Evolutionary conservation across 1,140 invertebrate genomes (phyloP).

Genomic region (Plutomurus gul): DNA sequence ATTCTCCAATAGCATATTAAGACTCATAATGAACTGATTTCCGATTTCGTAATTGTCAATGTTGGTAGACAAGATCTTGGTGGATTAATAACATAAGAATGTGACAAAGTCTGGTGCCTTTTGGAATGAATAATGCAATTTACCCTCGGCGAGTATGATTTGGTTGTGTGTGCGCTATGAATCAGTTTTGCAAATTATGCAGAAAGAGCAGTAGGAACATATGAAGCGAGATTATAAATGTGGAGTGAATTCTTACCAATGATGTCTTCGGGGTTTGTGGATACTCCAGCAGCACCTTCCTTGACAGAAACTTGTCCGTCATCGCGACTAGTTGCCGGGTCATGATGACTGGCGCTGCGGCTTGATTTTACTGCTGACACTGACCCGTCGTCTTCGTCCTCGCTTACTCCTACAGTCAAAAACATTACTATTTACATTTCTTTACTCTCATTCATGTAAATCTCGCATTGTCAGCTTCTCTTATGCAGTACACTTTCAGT

Average conservation of each 20-base stretch:
- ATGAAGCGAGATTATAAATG: neutral
- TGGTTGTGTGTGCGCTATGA: no score
- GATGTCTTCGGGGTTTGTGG: neutral
- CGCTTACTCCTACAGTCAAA: neutral
- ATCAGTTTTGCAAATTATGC: neutral
- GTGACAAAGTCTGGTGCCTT: no score
- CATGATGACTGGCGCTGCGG: conserved; percentile 14
- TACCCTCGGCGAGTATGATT: no score
- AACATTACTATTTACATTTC: neutral
- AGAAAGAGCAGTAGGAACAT: neutral
- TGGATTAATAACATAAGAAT: no score
- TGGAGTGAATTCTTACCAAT: no score
- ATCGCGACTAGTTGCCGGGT: conserved; percentile 15
- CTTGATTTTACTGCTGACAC: neutral
- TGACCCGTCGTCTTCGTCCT: conserved; percentile 17
- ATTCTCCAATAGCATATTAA: no score
- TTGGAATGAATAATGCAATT: no score
- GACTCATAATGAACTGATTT: no score
- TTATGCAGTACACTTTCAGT: no score
- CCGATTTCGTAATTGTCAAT: no score
- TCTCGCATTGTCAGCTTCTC: no score
- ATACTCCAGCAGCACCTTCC: conserved; percentile 16
- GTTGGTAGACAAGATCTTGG: no score
- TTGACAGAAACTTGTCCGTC: neutral
- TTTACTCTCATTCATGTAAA: neutral